Conservation (phyloP, 2,888 invertebrate genomes). For the Odontomyia ornata region DNA sequence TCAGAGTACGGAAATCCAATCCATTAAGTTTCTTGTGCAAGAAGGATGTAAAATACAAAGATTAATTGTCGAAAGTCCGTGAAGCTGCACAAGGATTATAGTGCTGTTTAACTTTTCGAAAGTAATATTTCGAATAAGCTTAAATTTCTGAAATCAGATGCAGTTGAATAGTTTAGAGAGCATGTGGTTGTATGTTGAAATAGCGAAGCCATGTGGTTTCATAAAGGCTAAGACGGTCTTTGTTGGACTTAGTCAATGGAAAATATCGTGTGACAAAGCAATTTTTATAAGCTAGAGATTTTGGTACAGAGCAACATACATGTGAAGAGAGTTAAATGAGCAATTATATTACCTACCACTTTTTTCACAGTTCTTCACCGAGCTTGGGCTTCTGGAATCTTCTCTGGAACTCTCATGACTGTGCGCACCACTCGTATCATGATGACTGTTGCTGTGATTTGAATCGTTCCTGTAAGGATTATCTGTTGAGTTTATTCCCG, state of each 20-base stretch:
- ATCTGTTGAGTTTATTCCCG: conserved; percentile 47
- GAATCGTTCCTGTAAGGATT: conserved; percentile 22
- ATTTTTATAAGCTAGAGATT: too few relatives aligned
- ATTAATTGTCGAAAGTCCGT: background rate
- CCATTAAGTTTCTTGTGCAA: too few relatives aligned
- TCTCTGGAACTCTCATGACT: conserved; percentile 63
- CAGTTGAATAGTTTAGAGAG: too few relatives aligned
- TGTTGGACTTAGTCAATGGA: too few relatives aligned
- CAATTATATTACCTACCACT: conserved; percentile 55
- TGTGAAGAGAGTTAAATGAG: too few relatives aligned
- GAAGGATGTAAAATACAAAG: background rate
- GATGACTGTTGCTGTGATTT: conserved; percentile 43
- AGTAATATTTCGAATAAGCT: background rate
- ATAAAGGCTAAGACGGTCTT: too few relatives aligned
- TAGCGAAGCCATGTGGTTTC: too few relatives aligned
- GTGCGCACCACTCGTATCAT: conserved; percentile 59
- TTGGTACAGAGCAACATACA: too few relatives aligned
- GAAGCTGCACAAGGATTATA: background rate
- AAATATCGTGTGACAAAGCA: too few relatives aligned
- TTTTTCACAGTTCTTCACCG: conserved; percentile 61
- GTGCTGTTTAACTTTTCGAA: background rate
- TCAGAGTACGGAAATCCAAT: too few relatives aligned
- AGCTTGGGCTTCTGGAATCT: conserved; percentile 63
- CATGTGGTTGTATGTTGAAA: too few relatives aligned
- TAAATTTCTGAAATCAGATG: background rate